A percentile compares a stretch with the other conserved stretches of the same genome.
These are phyloP conservation scores for Scaptomyza parva DNA, from an alignment of 2,888 invertebrate species.

Conservation along the genomic window DNA sequence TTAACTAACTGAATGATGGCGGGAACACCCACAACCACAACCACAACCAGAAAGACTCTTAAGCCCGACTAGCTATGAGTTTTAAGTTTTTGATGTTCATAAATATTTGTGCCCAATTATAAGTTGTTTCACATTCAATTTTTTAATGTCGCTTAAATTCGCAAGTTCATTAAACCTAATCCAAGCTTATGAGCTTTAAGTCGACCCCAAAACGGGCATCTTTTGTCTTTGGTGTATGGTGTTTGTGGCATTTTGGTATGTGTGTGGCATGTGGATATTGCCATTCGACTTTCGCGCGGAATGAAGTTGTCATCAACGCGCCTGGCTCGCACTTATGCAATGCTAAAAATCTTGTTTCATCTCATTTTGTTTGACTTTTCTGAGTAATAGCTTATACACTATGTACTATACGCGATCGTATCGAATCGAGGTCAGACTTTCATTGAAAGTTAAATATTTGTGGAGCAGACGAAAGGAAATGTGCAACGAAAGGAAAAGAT, in stretches of 20 bases:
- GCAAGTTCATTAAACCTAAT: slow-evolving; percentile 75
- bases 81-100: slow-evolving; percentile 23
- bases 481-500: slow-evolving; percentile 72
- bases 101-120: slow-evolving; percentile 66
- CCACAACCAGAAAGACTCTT: slow-evolving; percentile 41
- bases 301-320: slow-evolving; percentile 56
- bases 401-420: slow-evolving; percentile 13
- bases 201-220: slow-evolving; percentile 39
- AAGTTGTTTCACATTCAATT: slow-evolving; percentile 56
- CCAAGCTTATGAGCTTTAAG: slow-evolving; percentile 42
- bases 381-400: slow-evolving; percentile 41
- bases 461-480: slow-evolving; percentile 71
- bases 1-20: slow-evolving; percentile 37
- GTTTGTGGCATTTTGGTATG: slow-evolving; percentile 15
- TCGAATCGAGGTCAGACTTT: slow-evolving; percentile 74
- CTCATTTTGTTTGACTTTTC: slow-evolving; percentile 55
- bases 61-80: slow-evolving; percentile 8
- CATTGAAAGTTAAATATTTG: slow-evolving; percentile 80
- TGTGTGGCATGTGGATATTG: slow-evolving; percentile 48
- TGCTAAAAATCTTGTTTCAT: slow-evolving; percentile 62
- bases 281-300: slow-evolving; percentile 53
- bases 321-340: slow-evolving; percentile 62
- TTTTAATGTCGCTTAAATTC: slow-evolving; percentile 68
- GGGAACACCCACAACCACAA: slow-evolving; percentile 67
- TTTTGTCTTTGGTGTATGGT: slow-evolving; percentile 41